Base-by-base conservation (phyloP, 2,797 vertebrate species). In the Neomorphus geoffroyi region DNA sequence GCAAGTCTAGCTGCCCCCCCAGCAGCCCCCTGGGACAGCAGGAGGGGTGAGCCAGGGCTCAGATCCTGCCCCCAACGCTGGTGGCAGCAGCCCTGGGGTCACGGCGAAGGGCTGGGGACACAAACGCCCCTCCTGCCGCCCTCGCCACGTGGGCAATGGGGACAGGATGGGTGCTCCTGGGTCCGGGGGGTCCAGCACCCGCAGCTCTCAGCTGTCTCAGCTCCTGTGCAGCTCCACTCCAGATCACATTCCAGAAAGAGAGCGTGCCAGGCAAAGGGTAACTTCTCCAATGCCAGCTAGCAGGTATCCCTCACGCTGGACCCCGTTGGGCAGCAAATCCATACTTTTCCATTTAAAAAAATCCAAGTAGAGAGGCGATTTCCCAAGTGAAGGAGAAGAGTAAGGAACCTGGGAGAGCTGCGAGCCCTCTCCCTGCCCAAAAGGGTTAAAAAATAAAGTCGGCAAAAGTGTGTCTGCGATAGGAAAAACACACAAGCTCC, bases 391-490 rank as follows among this genome's bases (percentile, higher is more conserved):
- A 50, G 39, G 3, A 10, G 30, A 33, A 39, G 65, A 67, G 10
- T 2, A 19, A 50, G 11, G 32, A 27, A n/a, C 17, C 2, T 1
- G 19, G 4, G 4, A 28, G 28, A 8, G 5, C 12, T 22, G 11
- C 0, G 1, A 74, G 16, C 16, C 24, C 48, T 39, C 7, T 53
- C 3, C 32, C n/a, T 3, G 23, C 81, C 14, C 71, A 54, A 33
- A 94, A 94, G 93, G 92, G 95, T 96, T 97, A 94, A 94, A 82
- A 60, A 70, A 65, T 30, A 67, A 91, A 93, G 91, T 65, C 33
- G 9, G 80, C 71, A 90, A 86, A 87, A 96, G 84, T 11, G 62
- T 74, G 51, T 51, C 73, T 54, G 95, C 86, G 90, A 91, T 83
- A 88, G 91, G 94, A 88, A 93, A 93, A 94, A 88, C 87, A 94